Evolutionary conservation across 2,113 vertebrate genomes (phyloP), one percentile per base, ranked within the genome.

Genomic region (Chionodraco myersi): DNA sequence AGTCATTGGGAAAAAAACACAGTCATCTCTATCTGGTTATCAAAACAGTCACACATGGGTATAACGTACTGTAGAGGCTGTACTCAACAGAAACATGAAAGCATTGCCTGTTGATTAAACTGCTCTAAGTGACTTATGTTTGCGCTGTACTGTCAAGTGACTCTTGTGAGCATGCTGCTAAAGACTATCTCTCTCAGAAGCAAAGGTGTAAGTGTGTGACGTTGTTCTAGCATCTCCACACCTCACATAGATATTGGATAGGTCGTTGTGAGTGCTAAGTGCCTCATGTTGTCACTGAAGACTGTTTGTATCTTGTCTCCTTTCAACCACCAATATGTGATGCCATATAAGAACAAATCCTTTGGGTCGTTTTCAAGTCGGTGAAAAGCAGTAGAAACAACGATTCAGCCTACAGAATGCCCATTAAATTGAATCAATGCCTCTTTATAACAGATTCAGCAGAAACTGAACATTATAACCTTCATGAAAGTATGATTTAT

Each of bases 1-100:
- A 52, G 68, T 72, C 52, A 77, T 72, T n/a, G 14, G 36, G 14
- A 67, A 73, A 44, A 80, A 72, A 75, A 72, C 51, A 58, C 36
- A 14, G 49, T 78, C 79, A 68, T 47, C 10, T 41, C 10, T 3
- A 59, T 47, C 58, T 30, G 52, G 62, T 85, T 63, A 62, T 79
- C 57, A 59, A 74, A 87, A 79, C 68, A 57, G 80, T 21, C 59
- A 53, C 36, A 41, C 60, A 49, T 8, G 57, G 4, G 45, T 41
- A 41, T 41, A 14, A 66, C 36, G 10, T 30, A 30, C 30, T 30
- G 30, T 8, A 65, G 51, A 66, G 62, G 34, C 18, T 10, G 12
- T 69, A 0, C 45, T 65, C n/a, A 23, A 47, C 11, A 41, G 71
- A 47, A 51, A 82, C 72, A 26, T 13, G 5, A 65, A 56, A 47